phyloP scores from a whole-genome alignment of 2,888 invertebrate genomes.

The Spialia ferax region DNA sequence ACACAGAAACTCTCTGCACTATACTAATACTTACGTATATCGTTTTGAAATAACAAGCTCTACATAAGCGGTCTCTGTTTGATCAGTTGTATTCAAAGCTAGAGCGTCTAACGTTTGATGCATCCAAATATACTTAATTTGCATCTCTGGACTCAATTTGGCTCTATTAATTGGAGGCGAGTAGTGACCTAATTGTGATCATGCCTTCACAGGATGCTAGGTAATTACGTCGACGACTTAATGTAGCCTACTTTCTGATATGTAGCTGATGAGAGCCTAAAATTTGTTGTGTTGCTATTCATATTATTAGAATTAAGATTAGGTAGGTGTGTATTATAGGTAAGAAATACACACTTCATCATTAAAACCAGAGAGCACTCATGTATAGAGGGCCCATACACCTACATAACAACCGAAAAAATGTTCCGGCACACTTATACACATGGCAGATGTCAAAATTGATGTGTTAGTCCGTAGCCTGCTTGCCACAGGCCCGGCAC shows the following conservation, averaged over 20 bases:
- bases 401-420: too few relatives aligned
- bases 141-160: constrained; percentile 7
- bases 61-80: neutral
- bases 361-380: too few relatives aligned
- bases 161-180: constrained; percentile 15
- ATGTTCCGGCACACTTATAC: too few relatives aligned
- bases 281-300: neutral
- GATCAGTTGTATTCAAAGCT: neutral
- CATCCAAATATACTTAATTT: neutral
- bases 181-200: constrained; percentile 22
- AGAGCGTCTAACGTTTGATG: neutral
- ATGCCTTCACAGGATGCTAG: constrained; percentile 17
- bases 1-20: too few relatives aligned
- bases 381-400: too few relatives aligned
- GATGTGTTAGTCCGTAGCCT: too few relatives aligned
- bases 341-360: too few relatives aligned
- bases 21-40: too few relatives aligned
- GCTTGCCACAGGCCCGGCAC: too few relatives aligned
- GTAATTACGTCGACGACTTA: constrained; percentile 17
- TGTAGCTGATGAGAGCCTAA: constrained; percentile 1
- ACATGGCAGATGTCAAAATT: too few relatives aligned
- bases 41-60: neutral
- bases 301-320: too few relatives aligned
- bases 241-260: neutral
- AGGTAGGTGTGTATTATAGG: neutral